Conservation (phyloP, 1,140 invertebrate genomes). For the Amphibalanus amphitrite region DNA sequence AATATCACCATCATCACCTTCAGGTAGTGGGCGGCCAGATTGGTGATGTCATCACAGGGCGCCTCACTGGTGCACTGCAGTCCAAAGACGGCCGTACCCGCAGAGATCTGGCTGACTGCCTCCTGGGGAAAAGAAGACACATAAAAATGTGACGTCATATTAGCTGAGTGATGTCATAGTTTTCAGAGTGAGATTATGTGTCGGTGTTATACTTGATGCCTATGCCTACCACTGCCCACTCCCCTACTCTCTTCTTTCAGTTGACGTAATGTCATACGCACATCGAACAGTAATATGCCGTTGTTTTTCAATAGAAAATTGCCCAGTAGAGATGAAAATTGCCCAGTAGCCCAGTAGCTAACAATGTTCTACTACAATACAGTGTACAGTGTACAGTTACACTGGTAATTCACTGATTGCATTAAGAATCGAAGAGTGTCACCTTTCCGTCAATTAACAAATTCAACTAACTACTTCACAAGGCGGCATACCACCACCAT, state of each 20-base stretch:
- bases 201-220: background rate
- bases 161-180: background rate
- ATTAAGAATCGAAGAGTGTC: background rate
- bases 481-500: background rate
- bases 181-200: conserved; percentile 9
- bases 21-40: conserved; percentile 62
- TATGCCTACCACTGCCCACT: background rate
- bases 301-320: no score
- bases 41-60: conserved; percentile 49
- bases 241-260: background rate
- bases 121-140: conserved; percentile 3
- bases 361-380: no score
- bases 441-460: background rate
- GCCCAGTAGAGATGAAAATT: no score
- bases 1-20: conserved; percentile 26
- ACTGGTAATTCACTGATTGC: background rate
- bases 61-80: conserved; percentile 65
- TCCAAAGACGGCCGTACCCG: conserved; percentile 46
- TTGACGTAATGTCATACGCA: no score
- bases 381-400: background rate
- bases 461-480: background rate
- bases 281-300: no score
- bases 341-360: no score
- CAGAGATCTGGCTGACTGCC: background rate
- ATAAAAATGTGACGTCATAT: background rate